phyloP scores from a whole-genome alignment of 2,888 invertebrate genomes.

The Caenorhabditis uteleia region DNA sequence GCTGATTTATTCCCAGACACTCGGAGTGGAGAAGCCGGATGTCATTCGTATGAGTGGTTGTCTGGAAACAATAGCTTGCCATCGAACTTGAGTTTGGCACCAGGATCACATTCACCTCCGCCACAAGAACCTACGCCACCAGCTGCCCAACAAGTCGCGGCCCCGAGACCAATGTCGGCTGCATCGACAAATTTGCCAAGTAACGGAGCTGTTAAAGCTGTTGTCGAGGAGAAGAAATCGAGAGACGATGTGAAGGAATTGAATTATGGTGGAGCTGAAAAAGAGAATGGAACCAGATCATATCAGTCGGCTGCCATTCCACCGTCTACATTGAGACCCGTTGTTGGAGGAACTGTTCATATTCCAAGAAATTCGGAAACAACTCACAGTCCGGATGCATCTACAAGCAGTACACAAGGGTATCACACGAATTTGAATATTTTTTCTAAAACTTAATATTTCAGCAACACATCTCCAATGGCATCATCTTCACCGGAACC shows the following conservation, averaged over 20 bases:
- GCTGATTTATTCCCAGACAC: constrained; percentile 92
- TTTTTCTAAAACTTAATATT: not conserved
- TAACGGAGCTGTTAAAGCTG: not conserved
- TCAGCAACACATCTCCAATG: constrained; percentile 10
- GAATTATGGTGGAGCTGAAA: constrained; percentile 24
- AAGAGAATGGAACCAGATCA: constrained; percentile 18
- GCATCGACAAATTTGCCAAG: constrained; percentile 9
- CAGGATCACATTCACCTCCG: constrained; percentile 42
- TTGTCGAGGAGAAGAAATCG: not conserved
- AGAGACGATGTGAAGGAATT: constrained; percentile 35
- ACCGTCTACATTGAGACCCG: not conserved
- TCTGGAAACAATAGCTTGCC: constrained; percentile 77
- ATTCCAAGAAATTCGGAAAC: not conserved
- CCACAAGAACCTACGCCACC: constrained; percentile 54
- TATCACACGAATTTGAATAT: not conserved
- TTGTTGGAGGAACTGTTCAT: not conserved
- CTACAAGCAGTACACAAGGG: constrained; percentile 31
- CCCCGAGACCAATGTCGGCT: constrained; percentile 17
- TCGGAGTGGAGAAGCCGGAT: constrained; percentile 80
- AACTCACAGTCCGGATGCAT: constrained; percentile 14
- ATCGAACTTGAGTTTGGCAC: constrained; percentile 39
- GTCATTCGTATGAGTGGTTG: constrained; percentile 84
- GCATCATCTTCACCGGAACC: constrained; percentile 21
- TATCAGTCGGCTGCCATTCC: not conserved
- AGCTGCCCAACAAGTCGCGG: constrained; percentile 4